phyloP scores from a whole-genome alignment of 1,140 invertebrate species.

The Dysdera silvatica region DNA sequence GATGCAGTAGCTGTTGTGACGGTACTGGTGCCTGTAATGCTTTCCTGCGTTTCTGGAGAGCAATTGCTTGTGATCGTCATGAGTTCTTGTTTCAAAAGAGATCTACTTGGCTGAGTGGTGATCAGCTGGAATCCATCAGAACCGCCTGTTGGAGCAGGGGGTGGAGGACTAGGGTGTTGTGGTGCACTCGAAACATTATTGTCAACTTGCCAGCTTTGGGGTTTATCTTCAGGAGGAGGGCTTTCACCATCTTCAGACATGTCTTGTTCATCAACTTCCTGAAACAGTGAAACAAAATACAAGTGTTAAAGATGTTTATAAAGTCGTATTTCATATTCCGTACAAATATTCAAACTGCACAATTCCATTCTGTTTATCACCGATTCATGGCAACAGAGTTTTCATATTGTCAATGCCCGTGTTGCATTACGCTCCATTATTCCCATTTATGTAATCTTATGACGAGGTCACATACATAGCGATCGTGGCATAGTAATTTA shows the following conservation, averaged over 20 bases:
- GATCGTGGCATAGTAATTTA: too few relatives aligned
- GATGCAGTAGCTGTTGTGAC: too few relatives aligned
- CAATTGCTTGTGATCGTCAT: too few relatives aligned
- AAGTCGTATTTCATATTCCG: neutral
- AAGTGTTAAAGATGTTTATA: neutral
- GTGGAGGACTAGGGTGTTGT: conserved; percentile 24
- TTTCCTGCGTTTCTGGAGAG: too few relatives aligned
- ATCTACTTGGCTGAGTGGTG: too few relatives aligned
- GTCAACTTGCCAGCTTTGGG: conserved; percentile 16
- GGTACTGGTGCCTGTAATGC: too few relatives aligned
- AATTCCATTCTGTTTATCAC: neutral
- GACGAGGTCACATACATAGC: neutral
- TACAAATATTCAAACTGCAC: neutral
- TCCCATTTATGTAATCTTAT: neutral
- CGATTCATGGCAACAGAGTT: neutral
- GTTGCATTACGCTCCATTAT: neutral
- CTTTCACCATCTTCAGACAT: conserved; percentile 45
- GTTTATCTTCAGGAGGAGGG: conserved; percentile 38
- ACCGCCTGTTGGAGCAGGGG: conserved; percentile 12
- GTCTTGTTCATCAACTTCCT: conserved; percentile 39
- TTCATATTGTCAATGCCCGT: neutral
- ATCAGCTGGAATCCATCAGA: too few relatives aligned
- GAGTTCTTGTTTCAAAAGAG: too few relatives aligned
- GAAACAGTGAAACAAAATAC: neutral
- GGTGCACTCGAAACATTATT: conserved; percentile 6